Evolutionary conservation across 2,113 vertebrate genomes (phyloP).

Genomic region (Toxostoma redivivum): DNA sequence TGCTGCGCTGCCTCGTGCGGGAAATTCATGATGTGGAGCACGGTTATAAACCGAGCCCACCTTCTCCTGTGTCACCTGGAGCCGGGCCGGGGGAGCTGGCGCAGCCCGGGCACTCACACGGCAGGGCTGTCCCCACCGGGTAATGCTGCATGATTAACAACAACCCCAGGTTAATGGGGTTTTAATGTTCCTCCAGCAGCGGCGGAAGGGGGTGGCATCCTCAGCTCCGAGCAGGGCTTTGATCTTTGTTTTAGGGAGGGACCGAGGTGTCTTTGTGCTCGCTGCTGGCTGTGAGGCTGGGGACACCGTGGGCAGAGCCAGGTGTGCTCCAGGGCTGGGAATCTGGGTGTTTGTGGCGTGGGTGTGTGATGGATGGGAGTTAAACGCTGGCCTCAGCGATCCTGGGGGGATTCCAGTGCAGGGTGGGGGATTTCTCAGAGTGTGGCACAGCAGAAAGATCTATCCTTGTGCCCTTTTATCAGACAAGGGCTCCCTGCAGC

Average conservation of each 20-base stretch:
- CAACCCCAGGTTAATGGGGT: conserved; percentile 17
- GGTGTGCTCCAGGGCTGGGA: background rate
- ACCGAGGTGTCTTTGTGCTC: background rate
- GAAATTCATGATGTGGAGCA: conserved; percentile 5
- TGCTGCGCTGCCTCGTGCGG: background rate
- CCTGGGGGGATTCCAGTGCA: fast-evolving
- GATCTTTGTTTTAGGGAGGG: background rate
- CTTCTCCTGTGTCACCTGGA: background rate
- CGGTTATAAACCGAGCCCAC: background rate
- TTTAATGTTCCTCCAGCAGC: background rate
- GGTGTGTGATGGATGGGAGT: fast-evolving
- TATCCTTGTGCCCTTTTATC: background rate
- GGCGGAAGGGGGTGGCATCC: background rate
- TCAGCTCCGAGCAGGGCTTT: background rate
- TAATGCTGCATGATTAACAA: background rate
- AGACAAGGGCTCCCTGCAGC: fast-evolving
- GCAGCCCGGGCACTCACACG: background rate
- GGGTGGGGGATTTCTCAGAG: background rate
- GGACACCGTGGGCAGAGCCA: background rate
- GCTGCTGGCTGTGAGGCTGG: fast-evolving
- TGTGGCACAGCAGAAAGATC: background rate
- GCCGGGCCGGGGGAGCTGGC: background rate
- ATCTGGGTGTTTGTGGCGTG: fast-evolving
- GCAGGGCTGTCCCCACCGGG: conserved; percentile 10
- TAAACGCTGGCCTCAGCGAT: background rate